Evolutionary conservation across 2,113 vertebrate species (phyloP).

Genomic region (Panthera tigris): DNA sequence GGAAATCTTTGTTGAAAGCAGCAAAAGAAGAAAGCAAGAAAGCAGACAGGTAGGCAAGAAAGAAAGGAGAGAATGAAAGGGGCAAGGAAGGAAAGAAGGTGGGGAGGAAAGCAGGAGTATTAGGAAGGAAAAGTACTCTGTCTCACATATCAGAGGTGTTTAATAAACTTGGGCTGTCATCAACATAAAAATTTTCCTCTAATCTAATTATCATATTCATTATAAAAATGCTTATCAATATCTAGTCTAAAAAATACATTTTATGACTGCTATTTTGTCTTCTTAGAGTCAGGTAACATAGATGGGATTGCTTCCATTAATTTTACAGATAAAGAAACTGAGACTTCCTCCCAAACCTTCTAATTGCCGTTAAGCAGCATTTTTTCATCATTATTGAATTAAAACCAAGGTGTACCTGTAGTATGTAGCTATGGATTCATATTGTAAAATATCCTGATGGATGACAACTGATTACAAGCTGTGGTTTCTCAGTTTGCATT

Average conservation of each 20-base stretch:
- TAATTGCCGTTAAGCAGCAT: not conserved
- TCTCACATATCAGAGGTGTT: not conserved
- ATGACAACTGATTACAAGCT: not conserved
- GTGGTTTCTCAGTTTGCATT: not conserved
- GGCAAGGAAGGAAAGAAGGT: too few species aligned
- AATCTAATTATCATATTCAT: not conserved
- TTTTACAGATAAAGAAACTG: not conserved
- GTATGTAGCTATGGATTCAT: not conserved
- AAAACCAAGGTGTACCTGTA: not conserved
- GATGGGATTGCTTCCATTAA: not conserved
- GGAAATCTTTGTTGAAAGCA: not conserved
- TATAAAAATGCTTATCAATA: slow-evolving; percentile 26
- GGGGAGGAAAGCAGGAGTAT: accelerated
- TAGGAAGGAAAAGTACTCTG: not conserved
- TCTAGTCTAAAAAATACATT: not conserved
- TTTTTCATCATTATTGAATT: not conserved
- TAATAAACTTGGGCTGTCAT: not conserved
- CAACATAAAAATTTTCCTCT: not conserved
- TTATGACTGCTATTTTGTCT: not conserved
- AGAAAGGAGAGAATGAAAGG: not conserved
- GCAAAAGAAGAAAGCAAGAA: not conserved
- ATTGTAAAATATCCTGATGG: not conserved
- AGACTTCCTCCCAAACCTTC: not conserved
- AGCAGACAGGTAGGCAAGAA: not conserved
- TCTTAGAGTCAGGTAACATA: not conserved